Conservation (phyloP, 2,797 vertebrate genomes). For the Sylvilagus floridanus region DNA sequence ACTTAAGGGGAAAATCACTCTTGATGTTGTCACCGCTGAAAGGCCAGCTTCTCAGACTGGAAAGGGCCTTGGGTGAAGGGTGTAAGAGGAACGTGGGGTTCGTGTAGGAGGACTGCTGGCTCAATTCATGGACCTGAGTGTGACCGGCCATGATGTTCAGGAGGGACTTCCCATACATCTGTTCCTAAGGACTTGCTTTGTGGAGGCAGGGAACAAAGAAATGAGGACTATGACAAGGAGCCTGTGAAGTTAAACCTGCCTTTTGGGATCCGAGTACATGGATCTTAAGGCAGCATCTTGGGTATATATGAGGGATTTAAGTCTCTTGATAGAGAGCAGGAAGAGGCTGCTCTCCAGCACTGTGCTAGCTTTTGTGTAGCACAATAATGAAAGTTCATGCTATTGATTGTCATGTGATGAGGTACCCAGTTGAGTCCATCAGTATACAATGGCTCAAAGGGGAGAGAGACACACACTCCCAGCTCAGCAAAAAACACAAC, state of each 20-base stretch:
- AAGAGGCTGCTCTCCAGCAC: neutral
- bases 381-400: neutral
- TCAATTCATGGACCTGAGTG: neutral
- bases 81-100: neutral
- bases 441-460: neutral
- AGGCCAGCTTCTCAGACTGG: neutral
- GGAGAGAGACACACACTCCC: neutral
- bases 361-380: neutral
- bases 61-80: neutral
- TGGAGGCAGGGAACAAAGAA: neutral
- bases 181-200: neutral
- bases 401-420: neutral
- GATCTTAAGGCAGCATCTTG: neutral
- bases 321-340: neutral
- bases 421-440: neutral
- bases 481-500: neutral
- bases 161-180: neutral
- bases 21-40: neutral
- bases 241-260: neutral
- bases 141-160: neutral
- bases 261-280: neutral
- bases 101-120: neutral
- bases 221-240: neutral
- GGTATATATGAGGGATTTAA: neutral
- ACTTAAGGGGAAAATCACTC: neutral